phyloP scores from a whole-genome alignment of 2,113 vertebrate species.

The Prunella fulvescens region DNA sequence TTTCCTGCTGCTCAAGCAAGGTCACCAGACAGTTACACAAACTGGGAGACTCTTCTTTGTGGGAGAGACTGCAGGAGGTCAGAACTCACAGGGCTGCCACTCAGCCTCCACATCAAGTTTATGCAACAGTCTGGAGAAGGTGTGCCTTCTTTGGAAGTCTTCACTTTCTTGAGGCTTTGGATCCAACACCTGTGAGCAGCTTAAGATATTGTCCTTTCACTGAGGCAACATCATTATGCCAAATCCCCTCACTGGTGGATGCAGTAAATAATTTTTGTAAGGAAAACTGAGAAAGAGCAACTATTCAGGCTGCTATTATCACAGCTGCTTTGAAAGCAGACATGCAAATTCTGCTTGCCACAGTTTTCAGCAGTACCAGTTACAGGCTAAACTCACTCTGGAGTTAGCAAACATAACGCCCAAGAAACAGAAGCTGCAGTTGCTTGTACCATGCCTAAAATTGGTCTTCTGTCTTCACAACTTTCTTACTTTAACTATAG shows the following conservation, averaged over 20 bases:
- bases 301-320: conserved; percentile 29
- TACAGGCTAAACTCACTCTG: conserved; percentile 16
- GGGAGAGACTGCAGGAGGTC: not conserved
- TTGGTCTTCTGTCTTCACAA: conserved; percentile 27
- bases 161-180: not conserved
- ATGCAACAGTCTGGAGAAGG: not conserved
- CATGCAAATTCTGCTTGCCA: conserved; percentile 1
- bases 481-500: not conserved
- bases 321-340: conserved; percentile 35
- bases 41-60: not conserved
- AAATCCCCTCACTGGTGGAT: not conserved
- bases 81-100: not conserved
- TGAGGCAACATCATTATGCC: not conserved
- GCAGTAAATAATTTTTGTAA: not conserved
- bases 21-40: not conserved
- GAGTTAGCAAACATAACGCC: conserved; percentile 54
- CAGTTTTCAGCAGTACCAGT: conserved; percentile 14
- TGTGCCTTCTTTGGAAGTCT: not conserved
- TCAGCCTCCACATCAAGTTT: not conserved
- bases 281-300: conserved; percentile 30
- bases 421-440: conserved; percentile 45
- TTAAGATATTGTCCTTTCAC: not conserved
- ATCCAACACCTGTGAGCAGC: not conserved
- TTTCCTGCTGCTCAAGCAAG: not conserved
- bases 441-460: conserved; percentile 31